Base-by-base conservation (phyloP, 2,113 vertebrate species). In the Pelecanoides urinatrix region DNA sequence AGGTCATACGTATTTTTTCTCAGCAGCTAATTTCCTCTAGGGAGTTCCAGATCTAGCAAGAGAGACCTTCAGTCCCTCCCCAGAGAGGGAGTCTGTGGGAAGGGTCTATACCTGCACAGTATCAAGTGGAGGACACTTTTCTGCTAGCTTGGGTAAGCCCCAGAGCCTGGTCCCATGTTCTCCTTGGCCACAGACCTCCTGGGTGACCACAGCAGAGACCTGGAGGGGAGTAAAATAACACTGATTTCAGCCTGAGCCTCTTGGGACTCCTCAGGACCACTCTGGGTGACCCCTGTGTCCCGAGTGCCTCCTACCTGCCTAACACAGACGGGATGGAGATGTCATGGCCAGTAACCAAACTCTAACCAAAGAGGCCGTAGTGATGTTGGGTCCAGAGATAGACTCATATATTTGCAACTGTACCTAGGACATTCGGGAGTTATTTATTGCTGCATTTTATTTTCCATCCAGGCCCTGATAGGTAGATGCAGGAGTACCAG, bases 161-260 rank as follows among this genome's bases (percentile, higher is more conserved):
- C 55, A 63, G n/a, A 55, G 44, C 21, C 47, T 40, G 42, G 19
- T 59, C 15, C 49, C n/a, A 21, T 1, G 0, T n/a, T 25, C 36
- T 55, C 5, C 65, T 82, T 0, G 0, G 23, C 3, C 3, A 0
- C 45, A 76, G 30, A 68, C 25, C 16, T 73, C n/a, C 55, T 80
- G 32, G 23, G 18, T 76, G 55, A 74, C 61, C 27, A 32, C 0
- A 1, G 49, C 19, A 58, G 77, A 78, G 38, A 49, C 19, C 16
- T 44, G 38, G 50, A 79, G 30, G 13, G 4, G 6, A 73, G 16
- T 6, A n/a, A 61, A 70, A 27, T 4, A 36, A 34, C 34, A 6
- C 6, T 11, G 10, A 58, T 52, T 56, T 49, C 76, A 86, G 25
- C 23, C 25, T 1, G 1, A 82, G 18, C 17, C 16, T n/a, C 45